Conservation (phyloP, 2,113 vertebrate species). For the Theristicus caerulescens region DNA sequence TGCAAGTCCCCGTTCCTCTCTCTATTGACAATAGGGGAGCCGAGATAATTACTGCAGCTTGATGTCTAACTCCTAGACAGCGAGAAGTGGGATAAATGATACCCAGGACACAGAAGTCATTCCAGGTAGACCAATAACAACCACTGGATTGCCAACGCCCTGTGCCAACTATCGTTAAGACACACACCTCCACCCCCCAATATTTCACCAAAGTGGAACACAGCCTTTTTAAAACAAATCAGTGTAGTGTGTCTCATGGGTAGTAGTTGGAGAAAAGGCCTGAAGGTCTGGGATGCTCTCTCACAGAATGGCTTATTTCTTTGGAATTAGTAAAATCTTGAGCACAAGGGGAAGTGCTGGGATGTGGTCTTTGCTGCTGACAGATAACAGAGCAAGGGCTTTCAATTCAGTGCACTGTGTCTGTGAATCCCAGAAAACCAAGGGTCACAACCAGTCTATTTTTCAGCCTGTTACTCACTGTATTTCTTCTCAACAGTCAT, state of each 20-base stretch:
- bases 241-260: background rate
- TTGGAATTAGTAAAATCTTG: background rate
- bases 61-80: background rate
- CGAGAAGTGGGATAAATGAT: background rate
- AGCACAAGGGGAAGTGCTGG: background rate
- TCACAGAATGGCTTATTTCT: background rate
- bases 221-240: background rate
- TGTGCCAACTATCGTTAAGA: fast-evolving
- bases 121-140: background rate
- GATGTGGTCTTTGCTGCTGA: background rate
- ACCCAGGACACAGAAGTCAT: background rate
- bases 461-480: background rate
- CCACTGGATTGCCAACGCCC: background rate
- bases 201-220: background rate
- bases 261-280: background rate
- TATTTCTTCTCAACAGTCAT: background rate
- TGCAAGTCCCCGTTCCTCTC: background rate
- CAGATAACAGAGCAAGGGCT: background rate
- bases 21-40: background rate
- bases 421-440: background rate
- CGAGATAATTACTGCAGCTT: background rate
- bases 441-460: background rate
- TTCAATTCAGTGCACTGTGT: background rate
- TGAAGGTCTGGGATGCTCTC: background rate
- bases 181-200: background rate